phyloP scores from a whole-genome alignment of 1,140 invertebrate species.

The Tyrophagus putrescentiae region DNA sequence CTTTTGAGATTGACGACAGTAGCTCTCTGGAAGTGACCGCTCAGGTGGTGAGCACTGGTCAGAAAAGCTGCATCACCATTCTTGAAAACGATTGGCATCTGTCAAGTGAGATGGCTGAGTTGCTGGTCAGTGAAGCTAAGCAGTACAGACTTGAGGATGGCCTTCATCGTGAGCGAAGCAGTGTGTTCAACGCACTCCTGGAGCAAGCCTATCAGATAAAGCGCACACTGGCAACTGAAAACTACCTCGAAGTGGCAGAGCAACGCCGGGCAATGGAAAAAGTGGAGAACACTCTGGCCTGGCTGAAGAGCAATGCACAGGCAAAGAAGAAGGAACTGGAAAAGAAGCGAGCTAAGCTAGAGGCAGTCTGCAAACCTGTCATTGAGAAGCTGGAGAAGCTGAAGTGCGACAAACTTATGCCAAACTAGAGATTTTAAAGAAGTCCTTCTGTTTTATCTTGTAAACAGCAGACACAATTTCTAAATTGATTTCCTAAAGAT shows the following conservation, averaged over 20 bases:
- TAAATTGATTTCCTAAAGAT: too few relatives aligned
- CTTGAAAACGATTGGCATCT: background rate
- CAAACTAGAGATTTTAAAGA: too few relatives aligned
- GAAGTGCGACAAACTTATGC: too few relatives aligned
- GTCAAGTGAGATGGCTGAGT: background rate
- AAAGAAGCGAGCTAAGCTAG: too few relatives aligned
- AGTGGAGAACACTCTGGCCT: background rate
- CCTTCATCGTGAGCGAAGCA: too few relatives aligned
- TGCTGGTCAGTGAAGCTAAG: background rate
- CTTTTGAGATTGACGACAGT: slow-evolving; percentile 44
- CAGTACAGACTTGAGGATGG: background rate
- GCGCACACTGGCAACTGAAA: background rate
- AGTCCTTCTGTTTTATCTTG: too few relatives aligned
- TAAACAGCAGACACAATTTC: too few relatives aligned
- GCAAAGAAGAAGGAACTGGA: background rate
- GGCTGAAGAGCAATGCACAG: background rate
- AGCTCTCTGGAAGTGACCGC: slow-evolving; percentile 37
- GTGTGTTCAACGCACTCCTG: too few relatives aligned
- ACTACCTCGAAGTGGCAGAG: background rate
- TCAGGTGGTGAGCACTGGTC: background rate
- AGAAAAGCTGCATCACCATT: background rate
- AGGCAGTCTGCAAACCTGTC: too few relatives aligned
- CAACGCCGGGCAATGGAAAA: background rate
- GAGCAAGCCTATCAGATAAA: background rate
- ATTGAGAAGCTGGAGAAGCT: too few relatives aligned